Conservation (phyloP, 1,140 invertebrate genomes). For the Aphis gossypii region DNA sequence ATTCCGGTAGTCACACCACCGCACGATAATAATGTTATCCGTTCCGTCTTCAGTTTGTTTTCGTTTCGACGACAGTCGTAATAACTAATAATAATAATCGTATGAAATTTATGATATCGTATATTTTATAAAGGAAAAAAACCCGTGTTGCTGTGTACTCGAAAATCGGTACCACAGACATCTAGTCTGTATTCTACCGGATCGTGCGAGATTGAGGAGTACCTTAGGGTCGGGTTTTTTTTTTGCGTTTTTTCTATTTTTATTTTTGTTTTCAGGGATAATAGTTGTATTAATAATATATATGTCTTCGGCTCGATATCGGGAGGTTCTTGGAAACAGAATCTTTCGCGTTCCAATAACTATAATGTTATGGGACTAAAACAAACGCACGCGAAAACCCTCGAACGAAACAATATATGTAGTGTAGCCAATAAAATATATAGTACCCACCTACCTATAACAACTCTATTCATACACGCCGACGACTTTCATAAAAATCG, state of each 20-base stretch:
- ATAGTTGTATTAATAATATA: background rate
- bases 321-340: background rate
- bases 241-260: background rate
- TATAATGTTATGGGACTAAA: background rate
- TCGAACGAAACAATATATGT: background rate
- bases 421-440: background rate
- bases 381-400: background rate
- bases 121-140: background rate
- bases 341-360: background rate
- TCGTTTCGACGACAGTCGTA: background rate
- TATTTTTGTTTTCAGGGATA: background rate
- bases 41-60: background rate
- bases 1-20: too few relatives aligned
- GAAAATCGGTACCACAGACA: background rate
- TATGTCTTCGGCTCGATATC: slow-evolving; percentile 4
- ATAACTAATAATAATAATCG: background rate
- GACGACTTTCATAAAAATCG: background rate
- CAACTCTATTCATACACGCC: background rate
- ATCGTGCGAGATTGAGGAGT: background rate
- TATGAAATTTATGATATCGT: background rate
- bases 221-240: background rate
- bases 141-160: background rate
- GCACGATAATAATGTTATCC: background rate
- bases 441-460: background rate
- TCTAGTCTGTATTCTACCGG: background rate